Evolutionary conservation across 2,797 vertebrate genomes (phyloP), one percentile per base, ranked within the genome.

Genomic region (Heteromormyrus szaboi): DNA sequence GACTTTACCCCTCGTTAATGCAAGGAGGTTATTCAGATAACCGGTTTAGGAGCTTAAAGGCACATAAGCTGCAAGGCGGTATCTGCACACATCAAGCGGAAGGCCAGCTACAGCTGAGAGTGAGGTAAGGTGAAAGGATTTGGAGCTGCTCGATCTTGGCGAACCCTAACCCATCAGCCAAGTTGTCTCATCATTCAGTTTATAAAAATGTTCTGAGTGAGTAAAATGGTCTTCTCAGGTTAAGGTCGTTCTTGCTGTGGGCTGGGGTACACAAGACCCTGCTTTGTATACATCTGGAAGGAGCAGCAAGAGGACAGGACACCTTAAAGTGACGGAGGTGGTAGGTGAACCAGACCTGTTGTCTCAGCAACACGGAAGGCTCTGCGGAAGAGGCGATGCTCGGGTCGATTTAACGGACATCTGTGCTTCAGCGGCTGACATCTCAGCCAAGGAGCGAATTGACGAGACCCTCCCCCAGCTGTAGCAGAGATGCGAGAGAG

Each of bases 21-120:
- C 29, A 86, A 59, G 53, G 53, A 54, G 85, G 85, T 44, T 86
- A 86, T 86, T 59, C 50, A 51, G 85, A 56, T 86, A 86, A 86
- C 53, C 41, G 53, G 85, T 86, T 86, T 86, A 54, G 85, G 29
- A 56, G 53, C 50, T 54, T 41, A 84, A 19, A 84, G 46, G 81
- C 81, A 84, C n/a, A 50, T 84, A 84, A 84, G 46, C 46, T 29
- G 11, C 4, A 6, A 84, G 81, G 41, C 4, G n/a, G 41, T 25
- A 22, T 84, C 46, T 48, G 44, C 44, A 3, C 19, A 50, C 46
- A 11, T 84, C n/a, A 84, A 50, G 46, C 7, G 3, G 81, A 50
- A 22, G 44, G 9, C 6, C 22, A 11, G 19, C 44, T 50, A 11
- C 41, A 46, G 41, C 81, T 11, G 44, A 79, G 1, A 37, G 11